Base-by-base conservation (phyloP, 2,797 vertebrate species). In the Fundulus diaphanus region DNA sequence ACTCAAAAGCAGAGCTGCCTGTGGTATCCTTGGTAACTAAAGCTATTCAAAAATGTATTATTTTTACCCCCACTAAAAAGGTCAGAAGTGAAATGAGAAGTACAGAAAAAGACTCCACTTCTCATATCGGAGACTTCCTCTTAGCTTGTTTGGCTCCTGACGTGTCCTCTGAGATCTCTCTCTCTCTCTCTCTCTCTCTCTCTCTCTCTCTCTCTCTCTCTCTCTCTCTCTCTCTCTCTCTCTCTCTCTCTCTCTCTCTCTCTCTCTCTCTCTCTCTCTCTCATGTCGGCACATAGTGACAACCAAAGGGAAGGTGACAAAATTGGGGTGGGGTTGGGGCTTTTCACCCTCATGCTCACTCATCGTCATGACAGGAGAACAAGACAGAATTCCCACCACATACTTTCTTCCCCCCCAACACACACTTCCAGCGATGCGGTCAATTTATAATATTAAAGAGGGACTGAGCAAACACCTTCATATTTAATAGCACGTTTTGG, bases 21-120 rank as follows among this genome's bases (percentile, higher is more conserved):
- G 73, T 80, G 71, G 89, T 92, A 76, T 90, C 91, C 89, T 85
- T 92, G 89, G 90, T 86, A 91, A 92, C 92, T 68, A 82, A 91
- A 84, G 85, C 37, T 79, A 46, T 77, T 81, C 4, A 15, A 7
- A 71, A 82, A 77, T 56, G 1, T 29, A n/a, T 46, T 82, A 79
- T 70, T 75, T 67, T 68, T 79, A 69, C 67, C 51, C 57, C 76
- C 80, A 65, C 51, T 40, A 74, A 40, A 91, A 93, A 93, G 89
- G 90, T 92, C 89, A 92, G 65, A 69, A 87, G 86, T 81, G 85
- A 88, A 90, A 80, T 7, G 13, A 73, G 75, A 87, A 82, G 52
- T 35, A 18, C 51, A 86, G 79, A 88, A 85, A 86, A 77, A 70
- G 70, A 87, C 79, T 82, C 82, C 70, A 76, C 80, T 75, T 81